These are phyloP conservation scores for Drosophila falleni DNA, from an alignment of 2,888 invertebrate genomes.

Conservation along the genomic window DNA sequence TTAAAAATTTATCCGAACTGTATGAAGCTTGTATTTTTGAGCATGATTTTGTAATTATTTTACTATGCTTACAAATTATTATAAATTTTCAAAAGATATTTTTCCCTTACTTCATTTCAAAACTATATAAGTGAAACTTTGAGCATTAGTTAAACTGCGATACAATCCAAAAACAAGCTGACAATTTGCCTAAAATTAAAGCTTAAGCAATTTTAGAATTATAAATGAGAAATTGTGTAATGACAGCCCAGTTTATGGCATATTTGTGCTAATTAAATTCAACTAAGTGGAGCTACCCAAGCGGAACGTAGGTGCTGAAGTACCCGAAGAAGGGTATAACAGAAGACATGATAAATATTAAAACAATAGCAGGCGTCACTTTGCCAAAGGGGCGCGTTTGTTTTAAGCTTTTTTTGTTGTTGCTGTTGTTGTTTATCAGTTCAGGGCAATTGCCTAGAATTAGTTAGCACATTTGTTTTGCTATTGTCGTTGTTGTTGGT, in stretches of 20 bases:
- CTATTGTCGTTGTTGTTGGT: conserved; percentile 38
- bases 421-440: conserved; percentile 56
- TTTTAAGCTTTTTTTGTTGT: conserved; percentile 18
- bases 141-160: neutral
- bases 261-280: conserved; percentile 5
- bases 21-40: too few species aligned
- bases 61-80: too few species aligned
- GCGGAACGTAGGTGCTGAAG: conserved; percentile 25
- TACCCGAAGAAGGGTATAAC: conserved; percentile 22
- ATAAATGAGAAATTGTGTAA: neutral
- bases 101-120: neutral
- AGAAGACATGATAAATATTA: conserved; percentile 36
- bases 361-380: conserved; percentile 37
- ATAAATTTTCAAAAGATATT: too few species aligned
- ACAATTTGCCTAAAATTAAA: neutral
- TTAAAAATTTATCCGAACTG: too few species aligned
- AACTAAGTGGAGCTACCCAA: conserved; percentile 22
- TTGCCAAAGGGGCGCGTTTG: conserved; percentile 39
- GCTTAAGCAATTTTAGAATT: conserved; percentile 18
- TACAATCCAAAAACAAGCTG: neutral
- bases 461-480: conserved; percentile 72
- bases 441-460: conserved; percentile 70
- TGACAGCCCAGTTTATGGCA: conserved; percentile 9
- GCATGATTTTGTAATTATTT: too few species aligned
- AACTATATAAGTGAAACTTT: neutral